Base-by-base conservation (phyloP, 2,888 invertebrate genomes). In the Chymomyza procnemis region DNA sequence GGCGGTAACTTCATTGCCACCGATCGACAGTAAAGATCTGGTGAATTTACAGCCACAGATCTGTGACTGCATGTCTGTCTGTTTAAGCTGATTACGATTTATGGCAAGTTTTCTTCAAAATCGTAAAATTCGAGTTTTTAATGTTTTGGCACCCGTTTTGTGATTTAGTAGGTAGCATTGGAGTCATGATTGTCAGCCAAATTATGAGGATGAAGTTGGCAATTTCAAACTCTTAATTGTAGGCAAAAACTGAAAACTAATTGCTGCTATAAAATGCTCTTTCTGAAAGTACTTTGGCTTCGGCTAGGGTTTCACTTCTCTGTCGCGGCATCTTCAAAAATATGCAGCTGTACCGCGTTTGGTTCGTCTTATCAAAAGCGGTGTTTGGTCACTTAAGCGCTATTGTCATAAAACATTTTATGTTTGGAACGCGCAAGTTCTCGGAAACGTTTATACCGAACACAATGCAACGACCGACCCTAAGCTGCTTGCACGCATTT, bases 1-100 rank as follows among this genome's bases (percentile, higher is more conserved):
- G 19, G 61, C 66, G 30, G 74, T 74, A 77, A 74, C 77, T 76
- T 76, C 77, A 81, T 78, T 78, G 70, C 70, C 71, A 19, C 64
- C 62, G 76, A 76, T 80, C 68, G 83, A 71, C 76, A 78, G 80
- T 79, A 79, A 78, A 81, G 80, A 78, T 78, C 78, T 72, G 59
- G 54, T 70, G 69, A 63, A 74, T 71, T 26, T 26, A 26, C 26
- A 69, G 73, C 82, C 54, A 21, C 6, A 12, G 3, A 12, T 54
- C 4, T 19, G 54, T 12, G 19, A 21, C 54, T 9, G 19, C 19
- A 54, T 57, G 69, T n/a, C n/a, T 69, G 67, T 48, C 74, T 19
- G 4, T 4, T 50, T n/a, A n/a, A 54, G 65, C 59, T 73, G 66
- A 66, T 75, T 71, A 61, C 68, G 67, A 66, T 80, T 77, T 73